Percentiles rank a stretch among this genome's conserved stretches.
Evolutionary conservation across 2,113 vertebrate genomes (phyloP).

Genomic region (Paralichthys olivaceus): DNA sequence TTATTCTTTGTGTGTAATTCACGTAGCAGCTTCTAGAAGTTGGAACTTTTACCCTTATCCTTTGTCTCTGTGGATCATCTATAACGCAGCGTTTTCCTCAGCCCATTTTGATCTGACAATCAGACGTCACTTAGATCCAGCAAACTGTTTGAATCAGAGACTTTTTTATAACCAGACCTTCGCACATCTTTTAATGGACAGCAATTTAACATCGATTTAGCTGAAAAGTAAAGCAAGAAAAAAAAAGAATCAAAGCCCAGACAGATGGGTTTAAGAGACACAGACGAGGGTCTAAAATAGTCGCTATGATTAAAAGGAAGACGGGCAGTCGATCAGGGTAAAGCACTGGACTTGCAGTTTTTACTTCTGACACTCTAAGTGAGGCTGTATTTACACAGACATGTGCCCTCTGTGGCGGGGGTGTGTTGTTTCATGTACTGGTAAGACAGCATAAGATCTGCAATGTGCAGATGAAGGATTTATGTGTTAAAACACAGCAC

Average conservation of each 20-base stretch:
- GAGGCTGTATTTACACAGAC: background rate
- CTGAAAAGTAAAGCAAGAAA: slow-evolving; percentile 19
- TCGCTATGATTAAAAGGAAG: slow-evolving; percentile 1
- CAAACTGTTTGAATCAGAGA: background rate
- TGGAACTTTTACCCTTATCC: background rate
- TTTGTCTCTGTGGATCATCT: slow-evolving; percentile 1
- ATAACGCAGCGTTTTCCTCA: background rate
- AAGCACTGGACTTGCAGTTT: slow-evolving; percentile 11
- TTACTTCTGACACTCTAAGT: background rate
- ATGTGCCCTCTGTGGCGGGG: background rate
- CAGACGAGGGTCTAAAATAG: slow-evolving; percentile 31
- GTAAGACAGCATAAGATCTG: background rate
- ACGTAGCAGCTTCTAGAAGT: slow-evolving; percentile 1
- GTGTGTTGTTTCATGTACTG: background rate
- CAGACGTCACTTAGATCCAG: slow-evolving; percentile 15
- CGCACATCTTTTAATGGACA: slow-evolving; percentile 20
- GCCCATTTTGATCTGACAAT: slow-evolving; percentile 9
- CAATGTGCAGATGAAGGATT: background rate
- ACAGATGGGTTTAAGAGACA: slow-evolving; percentile 8
- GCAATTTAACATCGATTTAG: slow-evolving; percentile 33
- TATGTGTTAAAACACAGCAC: background rate
- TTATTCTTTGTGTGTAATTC: background rate
- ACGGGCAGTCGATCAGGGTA: background rate
- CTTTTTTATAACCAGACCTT: background rate
- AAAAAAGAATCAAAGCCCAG: slow-evolving; percentile 17